Base-by-base conservation (phyloP, 2,797 vertebrate species). In the Nothura maculosa region DNA sequence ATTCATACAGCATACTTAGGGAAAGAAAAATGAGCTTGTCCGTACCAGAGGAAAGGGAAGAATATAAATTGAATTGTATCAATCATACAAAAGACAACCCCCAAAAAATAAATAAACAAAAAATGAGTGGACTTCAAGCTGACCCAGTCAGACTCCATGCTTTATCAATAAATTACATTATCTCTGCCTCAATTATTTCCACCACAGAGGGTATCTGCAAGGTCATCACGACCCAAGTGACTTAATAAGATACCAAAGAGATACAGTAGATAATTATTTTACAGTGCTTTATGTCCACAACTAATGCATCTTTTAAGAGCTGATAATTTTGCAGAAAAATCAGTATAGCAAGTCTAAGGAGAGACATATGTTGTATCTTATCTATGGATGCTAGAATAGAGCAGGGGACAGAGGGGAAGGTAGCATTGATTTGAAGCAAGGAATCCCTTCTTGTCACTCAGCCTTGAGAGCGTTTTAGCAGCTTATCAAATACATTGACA, bases 101-200 rank as follows among this genome's bases (percentile, higher is more conserved):
- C 6, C 20, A 70, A 68, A 77, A 21, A 62, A 75, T 83, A 93
- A 80, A 55, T 81, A 68, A 80, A 21, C 62, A 75, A 83, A 83
- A 93, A 80, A 55, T 79, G 77, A 92, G 47, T 24, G 57, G 82
- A 66, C 54, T 90, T 94, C 52, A 47, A 55, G 74, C n/a, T 87
- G 78, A 91, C 60, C 62, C 62, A 92, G 45, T 82, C 86, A 87
- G 73, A 70, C 43, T 85, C 69, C 72, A 47, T 3, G 9, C 40
- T 94, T 93, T 85, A 91, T 94, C 81, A 92, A 85, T 88, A 93
- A 85, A 93, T 77, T 88, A 38, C n/a, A 87, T 96, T 96, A 94
- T 72, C 45, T 87, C 87, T 74, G 57, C 60, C 81, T 82, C 77
- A 64, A 78, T 89, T 84, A 90, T 87, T 91, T 92, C 75, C 28